Evolutionary conservation across 2,113 vertebrate genomes (phyloP), one percentile per base, ranked within the genome.

Genomic region (Brachyhypopomus occidentalis): DNA sequence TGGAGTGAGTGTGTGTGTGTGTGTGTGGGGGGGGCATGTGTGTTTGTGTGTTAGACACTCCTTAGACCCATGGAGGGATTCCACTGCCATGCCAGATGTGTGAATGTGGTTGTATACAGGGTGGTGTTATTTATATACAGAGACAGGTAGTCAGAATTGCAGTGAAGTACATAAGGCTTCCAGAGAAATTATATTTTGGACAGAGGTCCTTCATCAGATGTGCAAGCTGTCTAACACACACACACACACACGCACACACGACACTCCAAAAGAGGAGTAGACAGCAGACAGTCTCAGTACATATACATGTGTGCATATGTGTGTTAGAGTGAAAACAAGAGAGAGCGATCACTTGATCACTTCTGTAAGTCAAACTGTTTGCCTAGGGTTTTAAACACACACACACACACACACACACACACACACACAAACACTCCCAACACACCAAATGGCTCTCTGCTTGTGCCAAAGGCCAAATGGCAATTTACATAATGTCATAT

Each of bases 401-500:
- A 58, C 56, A 36, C 12, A 58, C 41, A 74, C 22, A 23, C 58
- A 27, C 12, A 77, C 14, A 16, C 72, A 36, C 78, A 79, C 64
- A 72, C 56, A 64, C 52, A 7, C 48, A 69, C 76, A 36, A 30
- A 52, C 7, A 19, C 45, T 38, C 84, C 14, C 25, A 34, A 38
- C 70, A 75, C 88, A 89, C 86, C 85, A 83, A 90, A 88, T 86
- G 84, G 84, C 86, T 79, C 72, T 78, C 83, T 86, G 83, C 84
- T 84, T 84, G 56, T 36, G 83, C 91, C 90, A 77, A 59, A 83
- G 90, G 87, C 89, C 90, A 93, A 92, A 92, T 91, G 89, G 90
- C 87, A 88, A 93, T 93, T 92, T 93, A 91, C 92, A 93, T 92
- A 92, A 91, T 92, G 88, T 90, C 90, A 89, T 92, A 91, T 91